These are phyloP conservation scores for Buphagus erythrorhynchus DNA, from an alignment of 2,797 vertebrate species.

Conservation along the genomic window DNA sequence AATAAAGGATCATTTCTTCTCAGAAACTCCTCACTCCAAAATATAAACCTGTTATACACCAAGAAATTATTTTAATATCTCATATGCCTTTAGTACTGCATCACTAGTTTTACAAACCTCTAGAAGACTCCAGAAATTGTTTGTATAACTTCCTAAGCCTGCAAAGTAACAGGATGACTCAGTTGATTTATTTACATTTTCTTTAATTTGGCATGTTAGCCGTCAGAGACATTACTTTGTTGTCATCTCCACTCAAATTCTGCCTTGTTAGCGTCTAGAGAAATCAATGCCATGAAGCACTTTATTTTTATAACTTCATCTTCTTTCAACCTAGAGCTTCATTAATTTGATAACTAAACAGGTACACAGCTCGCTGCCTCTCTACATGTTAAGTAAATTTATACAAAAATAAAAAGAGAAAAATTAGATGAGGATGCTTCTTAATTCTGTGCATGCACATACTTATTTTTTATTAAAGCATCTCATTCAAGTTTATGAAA, in stretches of 20 bases:
- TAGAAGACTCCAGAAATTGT: slow-evolving; percentile 15
- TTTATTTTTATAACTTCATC: slow-evolving; percentile 52
- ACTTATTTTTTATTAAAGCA: neutral
- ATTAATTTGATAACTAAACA: slow-evolving; percentile 41
- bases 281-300: slow-evolving; percentile 41
- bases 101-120: neutral
- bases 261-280: slow-evolving; percentile 7
- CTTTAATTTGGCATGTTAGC: slow-evolving; percentile 36
- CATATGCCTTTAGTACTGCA: neutral
- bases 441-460: neutral
- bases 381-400: neutral
- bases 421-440: neutral
- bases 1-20: neutral
- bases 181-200: slow-evolving; percentile 50
- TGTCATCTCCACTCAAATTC: slow-evolving; percentile 34
- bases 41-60: neutral
- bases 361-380: neutral
- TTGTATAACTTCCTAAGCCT: neutral
- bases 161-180: neutral
- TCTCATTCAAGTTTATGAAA: neutral
- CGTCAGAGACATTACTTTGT: slow-evolving; percentile 28
- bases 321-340: slow-evolving; percentile 29
- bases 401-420: slow-evolving; percentile 16
- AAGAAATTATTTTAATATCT: neutral
- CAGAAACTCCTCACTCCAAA: neutral